These are phyloP conservation scores for Amniataba percoides DNA, from an alignment of 2,797 vertebrate species.

Conservation along the genomic window DNA sequence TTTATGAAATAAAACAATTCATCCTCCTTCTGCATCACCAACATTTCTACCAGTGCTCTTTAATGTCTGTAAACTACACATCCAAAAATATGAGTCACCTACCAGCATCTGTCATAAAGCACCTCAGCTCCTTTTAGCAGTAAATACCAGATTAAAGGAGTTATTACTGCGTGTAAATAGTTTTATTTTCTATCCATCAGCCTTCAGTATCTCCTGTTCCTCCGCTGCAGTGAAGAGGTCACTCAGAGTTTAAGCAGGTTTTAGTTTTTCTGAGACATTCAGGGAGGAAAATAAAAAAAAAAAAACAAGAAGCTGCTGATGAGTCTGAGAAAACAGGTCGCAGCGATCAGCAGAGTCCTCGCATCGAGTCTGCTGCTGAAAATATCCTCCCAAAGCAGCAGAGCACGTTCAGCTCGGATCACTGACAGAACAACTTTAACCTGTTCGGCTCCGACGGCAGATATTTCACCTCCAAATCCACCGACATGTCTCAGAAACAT, in stretches of 20 bases:
- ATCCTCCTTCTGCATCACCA: neutral
- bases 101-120: too few species aligned
- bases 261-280: neutral
- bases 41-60: neutral
- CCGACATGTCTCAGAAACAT: too few species aligned
- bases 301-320: conserved; percentile 32
- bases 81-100: neutral
- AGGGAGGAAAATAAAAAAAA: neutral
- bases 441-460: conserved; percentile 2
- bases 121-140: too few species aligned
- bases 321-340: conserved; percentile 42
- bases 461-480: too few species aligned
- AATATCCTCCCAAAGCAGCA: conserved; percentile 44
- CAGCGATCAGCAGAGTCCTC: conserved; percentile 30
- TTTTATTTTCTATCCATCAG: neutral
- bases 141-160: neutral
- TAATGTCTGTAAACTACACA: neutral
- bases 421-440: conserved; percentile 5
- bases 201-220: neutral
- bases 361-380: conserved; percentile 17
- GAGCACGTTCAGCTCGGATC: conserved; percentile 19
- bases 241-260: neutral
- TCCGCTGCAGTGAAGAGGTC: neutral
- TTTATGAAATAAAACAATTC: neutral
- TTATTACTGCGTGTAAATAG: neutral